Evolutionary conservation across 2,888 invertebrate genomes (phyloP), one percentile per base, ranked within the genome.

Genomic region (Pristionchus entomophagus): DNA sequence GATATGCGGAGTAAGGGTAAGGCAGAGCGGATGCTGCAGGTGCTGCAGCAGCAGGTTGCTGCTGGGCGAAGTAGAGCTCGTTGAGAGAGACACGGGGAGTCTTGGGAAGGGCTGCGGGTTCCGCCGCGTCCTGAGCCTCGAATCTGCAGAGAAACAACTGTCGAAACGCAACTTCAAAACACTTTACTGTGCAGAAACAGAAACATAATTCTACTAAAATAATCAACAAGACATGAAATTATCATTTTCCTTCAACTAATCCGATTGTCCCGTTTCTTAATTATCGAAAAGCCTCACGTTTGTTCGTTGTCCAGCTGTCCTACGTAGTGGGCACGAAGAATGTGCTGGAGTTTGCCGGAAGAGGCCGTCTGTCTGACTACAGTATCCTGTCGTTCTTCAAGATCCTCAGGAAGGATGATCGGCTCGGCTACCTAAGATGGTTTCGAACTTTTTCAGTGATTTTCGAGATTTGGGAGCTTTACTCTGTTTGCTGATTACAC

Each of bases 301-400:
- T 85, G 85, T 49, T 85, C 85, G 22, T 85, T 85, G 29, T 85
- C 85, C 26, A 41, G 35, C 17, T 56, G 73, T 17, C 85, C 85
- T 53, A 85, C 85, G 41, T 77, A 85, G 56, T 85, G 85, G 0
- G 85, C 85, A 0, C 85, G n/a, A 10, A 85, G 77, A 17, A 85
- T 85, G 77, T 85, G 85, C 56, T 85, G 85, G 2, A 85, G 77
- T 45, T 85, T 85, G 2, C 85, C 85, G 8, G 85, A 85, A 0
- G 85, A 85, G 22, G 85, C 45, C 5, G 85, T 77, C 77, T 85
- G 85, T 26, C 85, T 73, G n/a, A 85, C 85, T 53, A 85, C 85
- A 8, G 85, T 85, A 32, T 85, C 85, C 53, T 85, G 85, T 32
- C 77, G 73, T 38, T 85, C 85, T 17, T 85, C 85, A 22, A 85